Base-by-base conservation (phyloP, 2,113 vertebrate species). In the Anolis carolinensis region DNA sequence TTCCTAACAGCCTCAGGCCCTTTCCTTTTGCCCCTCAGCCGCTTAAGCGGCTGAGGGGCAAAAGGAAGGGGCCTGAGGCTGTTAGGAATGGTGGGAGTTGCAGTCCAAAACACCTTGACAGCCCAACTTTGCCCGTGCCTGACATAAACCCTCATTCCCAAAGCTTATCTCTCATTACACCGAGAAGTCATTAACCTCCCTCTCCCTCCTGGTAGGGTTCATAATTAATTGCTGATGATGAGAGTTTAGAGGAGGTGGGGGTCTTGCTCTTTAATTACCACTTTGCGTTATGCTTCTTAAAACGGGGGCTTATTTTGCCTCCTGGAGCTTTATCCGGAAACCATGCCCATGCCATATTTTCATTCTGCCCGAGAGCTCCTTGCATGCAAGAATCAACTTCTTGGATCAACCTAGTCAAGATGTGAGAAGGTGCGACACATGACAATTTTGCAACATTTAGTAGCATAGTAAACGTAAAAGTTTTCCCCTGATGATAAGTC, bases 211-310 rank as follows among this genome's bases (percentile, higher is more conserved):
- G 73, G 20, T 44, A 44, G 72, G 72, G 72, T 59, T 79, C 20
- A n/a, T 62, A 62, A 79, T 62, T 62, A 79, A 79, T 36, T 79
- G 55, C 77, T 62, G 59, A 79, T 25, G 77, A 30, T 55, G n/a
- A 20, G 50, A 78, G n/a, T 14, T 5, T 18, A 2, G 32, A 2
- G 32, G 10, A 8, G 65, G 65, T 1, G 76, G 18, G n/a, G 20
- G 32, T 13, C 77, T 21, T 36, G n/a, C 55, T 34, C 32, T 79
- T 79, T 63, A 63, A 79, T 79, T 79, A 63, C 59, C 77, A 36
- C 77, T 79, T 79, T 79, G 55, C n/a, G 9, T 62, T 63, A 63
- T 63, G 77, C 77, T 79, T 79, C 77, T 34, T 48, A 75, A 74
- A 75, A 75, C 73, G 14, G 20, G 18, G 32, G 52, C 52, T 62